Base-by-base conservation (phyloP, 2,888 invertebrate species). In the Eilema depressum region DNA sequence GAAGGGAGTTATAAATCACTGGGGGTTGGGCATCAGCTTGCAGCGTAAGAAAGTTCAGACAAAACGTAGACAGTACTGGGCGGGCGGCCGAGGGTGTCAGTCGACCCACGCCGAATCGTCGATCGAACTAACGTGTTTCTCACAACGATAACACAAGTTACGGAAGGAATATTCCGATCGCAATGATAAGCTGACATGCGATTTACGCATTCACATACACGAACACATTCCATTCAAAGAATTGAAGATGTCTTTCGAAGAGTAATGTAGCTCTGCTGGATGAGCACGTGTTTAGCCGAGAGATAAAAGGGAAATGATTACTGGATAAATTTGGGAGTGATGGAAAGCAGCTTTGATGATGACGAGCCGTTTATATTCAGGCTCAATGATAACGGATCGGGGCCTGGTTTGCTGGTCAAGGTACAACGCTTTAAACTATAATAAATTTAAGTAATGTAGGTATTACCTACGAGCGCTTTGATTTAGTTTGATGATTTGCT, bases 311-410 rank as follows among this genome's bases (percentile, higher is more conserved):
- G 68, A 71, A 70, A 80, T 81, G 79, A 57, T 77, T 75, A 30
- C 66, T 76, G 70, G 70, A 66, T 33, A 67, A 66, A 69, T 70
- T 64, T 82, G 81, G 84, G 53, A 85, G 77, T 66, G 79, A 96
- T 96, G 95, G 93, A 93, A 77, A 89, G 88, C 74, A 83, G 85
- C 69, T 86, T 85, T 86, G 96, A 92, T 86, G 94, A 88, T 88
- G 97, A 97, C 83, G 97, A 97, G 73, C 97, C 97, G 57, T 97
- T 97, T 87, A 95, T 97, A 85, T 97, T 97, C 90, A 96, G 97
- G 77, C 94, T 97, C 75, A 97, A 97, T 89, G 97, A 97, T 85
- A 97, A 96, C 84, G 97, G 97, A 33, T 95, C 96, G 64, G 97
- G 97, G 81, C 97, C 97, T n/a, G 96, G 96, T 90, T 94, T 97